A percentile compares a stretch with the other conserved stretches of the same genome.
These are phyloP conservation scores for silkworm (Bombyx mori) DNA, from an alignment of 1,140 invertebrate genomes.

Conservation along the genomic window DNA sequence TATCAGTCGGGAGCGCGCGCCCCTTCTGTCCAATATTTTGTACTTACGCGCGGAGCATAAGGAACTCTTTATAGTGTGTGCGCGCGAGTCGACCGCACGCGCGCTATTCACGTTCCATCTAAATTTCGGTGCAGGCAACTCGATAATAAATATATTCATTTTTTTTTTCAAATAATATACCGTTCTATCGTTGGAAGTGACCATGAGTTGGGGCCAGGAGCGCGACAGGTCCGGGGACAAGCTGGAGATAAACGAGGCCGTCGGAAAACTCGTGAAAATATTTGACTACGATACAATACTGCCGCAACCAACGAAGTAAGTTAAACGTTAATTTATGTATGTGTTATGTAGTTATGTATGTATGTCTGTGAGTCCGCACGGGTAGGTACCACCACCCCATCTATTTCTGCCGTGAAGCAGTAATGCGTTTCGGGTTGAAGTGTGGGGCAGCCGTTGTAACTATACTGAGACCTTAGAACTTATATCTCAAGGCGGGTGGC, in stretches of 20 bases:
- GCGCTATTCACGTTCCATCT: slow-evolving; percentile 22
- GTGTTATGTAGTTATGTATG: not conserved
- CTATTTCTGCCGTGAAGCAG: no score
- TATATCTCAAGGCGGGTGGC: no score
- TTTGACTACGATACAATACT: slow-evolving; percentile 62
- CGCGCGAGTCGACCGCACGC: slow-evolving; percentile 63
- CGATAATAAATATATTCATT: not conserved
- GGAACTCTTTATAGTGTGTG: slow-evolving; percentile 61
- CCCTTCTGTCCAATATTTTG: slow-evolving; percentile 40
- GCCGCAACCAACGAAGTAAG: slow-evolving; percentile 51
- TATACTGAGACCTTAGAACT: no score
- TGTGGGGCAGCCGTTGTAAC: no score
- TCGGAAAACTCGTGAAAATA: slow-evolving; percentile 50
- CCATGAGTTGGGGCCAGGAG: slow-evolving; percentile 54
- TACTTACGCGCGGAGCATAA: slow-evolving; percentile 53
- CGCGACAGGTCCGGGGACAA: slow-evolving; percentile 37
- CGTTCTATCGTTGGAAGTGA: slow-evolving; percentile 8
- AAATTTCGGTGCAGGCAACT: not conserved
- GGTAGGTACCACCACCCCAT: no score
- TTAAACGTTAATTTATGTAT: slow-evolving; percentile 4
- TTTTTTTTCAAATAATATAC: not conserved
- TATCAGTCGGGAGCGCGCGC: slow-evolving; percentile 18
- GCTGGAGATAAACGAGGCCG: slow-evolving; percentile 56
- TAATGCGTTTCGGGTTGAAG: no score
- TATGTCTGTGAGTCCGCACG: no score